Evolutionary conservation across 1,140 invertebrate genomes (phyloP), one percentile per base, ranked within the genome.

Genomic region (Hyles euphorbiae): DNA sequence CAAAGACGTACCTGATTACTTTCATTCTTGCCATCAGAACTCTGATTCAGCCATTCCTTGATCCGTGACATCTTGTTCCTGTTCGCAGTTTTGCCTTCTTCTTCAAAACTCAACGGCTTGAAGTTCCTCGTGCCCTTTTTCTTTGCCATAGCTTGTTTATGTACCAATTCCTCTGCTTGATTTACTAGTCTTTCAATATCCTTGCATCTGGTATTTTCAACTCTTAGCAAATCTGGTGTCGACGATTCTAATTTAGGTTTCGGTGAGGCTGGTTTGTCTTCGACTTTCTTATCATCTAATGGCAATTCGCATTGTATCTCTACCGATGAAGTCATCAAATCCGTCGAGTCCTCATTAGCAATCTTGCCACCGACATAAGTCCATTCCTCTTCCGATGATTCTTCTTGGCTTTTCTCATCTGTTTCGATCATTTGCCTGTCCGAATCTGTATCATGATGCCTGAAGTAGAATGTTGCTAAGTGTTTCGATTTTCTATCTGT

Each of bases 391-490:
- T 94, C 93, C 2, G 93, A 94, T 3, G 92, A 92, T 72, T 94
- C 92, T 33, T 92, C 91, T 54, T 88, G 87, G 2, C 81, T 83
- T 81, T 90, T 85, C 54, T 90, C 83, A 70, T 91, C 82, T 57
- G 87, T 78, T 76, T 89, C 71, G 53, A 89, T 76, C 80, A 89
- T 72, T 70, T 89, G 81, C 63, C 75, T 85, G 59, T 96, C 95
- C 1, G 94, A 95, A 82, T 96, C 95, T 2, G 95, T 96, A 74
- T 97, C 95, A 74, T 92, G 90, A 80, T 96, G 95, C 81, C 93
- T 94, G 81, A 95, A 96, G 81, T 96, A 96, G 78, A 94, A 96
- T 54, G 93, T 95, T 60, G 92, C 95, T 72, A 92, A 93, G 76
- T 96, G 95, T 72, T 94, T 94, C 9, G 94, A 94, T 75, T 93